Evolutionary conservation across 1,140 invertebrate species (phyloP).

Genomic region (Aethina tumida): DNA sequence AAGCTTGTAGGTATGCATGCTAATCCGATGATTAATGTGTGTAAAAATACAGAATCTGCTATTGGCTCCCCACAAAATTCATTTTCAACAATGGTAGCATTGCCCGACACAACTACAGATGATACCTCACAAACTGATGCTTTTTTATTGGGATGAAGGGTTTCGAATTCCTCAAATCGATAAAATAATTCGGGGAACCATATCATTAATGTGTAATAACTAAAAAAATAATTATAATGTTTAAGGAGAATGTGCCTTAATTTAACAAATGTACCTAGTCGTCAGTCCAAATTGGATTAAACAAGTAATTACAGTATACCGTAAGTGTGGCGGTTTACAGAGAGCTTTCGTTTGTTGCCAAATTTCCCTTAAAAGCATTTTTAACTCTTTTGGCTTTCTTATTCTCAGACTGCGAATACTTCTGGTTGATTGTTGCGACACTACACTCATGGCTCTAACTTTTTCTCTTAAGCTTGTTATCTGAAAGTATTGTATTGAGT

Average conservation of each 20-base stretch:
- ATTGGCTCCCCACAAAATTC: conserved; percentile 49
- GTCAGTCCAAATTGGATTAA: conserved; percentile 64
- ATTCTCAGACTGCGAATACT: conserved; percentile 48
- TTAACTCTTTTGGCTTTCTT: conserved; percentile 55
- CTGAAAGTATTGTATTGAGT: conserved; percentile 30
- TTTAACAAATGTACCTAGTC: conserved; percentile 52
- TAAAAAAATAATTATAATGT: conserved; percentile 27
- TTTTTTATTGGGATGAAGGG: conserved; percentile 46
- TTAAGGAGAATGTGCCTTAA: background rate
- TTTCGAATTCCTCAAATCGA: conserved; percentile 61
- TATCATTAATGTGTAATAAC: conserved; percentile 74
- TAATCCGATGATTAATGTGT: conserved; percentile 61
- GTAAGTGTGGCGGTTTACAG: conserved; percentile 56
- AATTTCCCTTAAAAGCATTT: conserved; percentile 51
- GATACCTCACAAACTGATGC: conserved; percentile 66
- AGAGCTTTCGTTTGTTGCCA: conserved; percentile 57
- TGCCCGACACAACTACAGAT: conserved; percentile 33
- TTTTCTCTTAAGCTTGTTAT: conserved; percentile 58
- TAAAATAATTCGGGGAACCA: conserved; percentile 76
- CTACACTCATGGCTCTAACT: conserved; percentile 49
- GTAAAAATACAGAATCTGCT: conserved; percentile 53
- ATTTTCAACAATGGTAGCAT: conserved; percentile 22
- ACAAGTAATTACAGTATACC: conserved; percentile 61
- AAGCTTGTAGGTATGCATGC: conserved; percentile 64
- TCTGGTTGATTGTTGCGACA: conserved; percentile 44